Evolutionary conservation across 2,888 invertebrate genomes (phyloP).

Genomic region (Odontothrips loti): DNA sequence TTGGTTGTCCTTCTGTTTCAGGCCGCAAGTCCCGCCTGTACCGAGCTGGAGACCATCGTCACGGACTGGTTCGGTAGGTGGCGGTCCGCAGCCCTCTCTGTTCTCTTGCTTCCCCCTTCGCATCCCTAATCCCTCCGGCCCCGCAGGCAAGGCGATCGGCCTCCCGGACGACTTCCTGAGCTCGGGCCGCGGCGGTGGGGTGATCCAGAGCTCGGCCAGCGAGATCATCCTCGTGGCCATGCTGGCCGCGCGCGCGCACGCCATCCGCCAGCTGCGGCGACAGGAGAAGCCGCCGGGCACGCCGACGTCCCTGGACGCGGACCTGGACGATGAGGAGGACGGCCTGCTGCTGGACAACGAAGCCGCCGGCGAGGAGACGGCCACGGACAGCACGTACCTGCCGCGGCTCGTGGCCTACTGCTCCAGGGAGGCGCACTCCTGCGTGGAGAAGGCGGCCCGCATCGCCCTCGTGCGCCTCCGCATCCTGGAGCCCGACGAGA

Average conservation of each 20-base stretch:
- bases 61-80: constrained; percentile 70
- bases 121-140: too few relatives aligned
- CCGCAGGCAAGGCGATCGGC: constrained; percentile 57
- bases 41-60: constrained; percentile 79
- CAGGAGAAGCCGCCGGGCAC: neutral
- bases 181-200: constrained; percentile 69
- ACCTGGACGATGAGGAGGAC: constrained; percentile 41
- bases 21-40: constrained; percentile 76
- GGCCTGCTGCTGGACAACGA: constrained; percentile 55
- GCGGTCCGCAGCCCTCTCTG: too few relatives aligned
- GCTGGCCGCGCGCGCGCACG: constrained; percentile 68
- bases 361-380: constrained; percentile 52
- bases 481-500: constrained; percentile 66
- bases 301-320: neutral
- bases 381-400: constrained; percentile 67
- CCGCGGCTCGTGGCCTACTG: constrained; percentile 74
- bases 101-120: too few relatives aligned
- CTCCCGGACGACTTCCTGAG: constrained; percentile 65
- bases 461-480: constrained; percentile 68
- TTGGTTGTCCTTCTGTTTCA: too few relatives aligned
- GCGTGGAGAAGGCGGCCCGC: constrained; percentile 74
- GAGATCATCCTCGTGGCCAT: constrained; percentile 75
- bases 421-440: constrained; percentile 69
- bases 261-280: constrained; percentile 48
- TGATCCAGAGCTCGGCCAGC: constrained; percentile 72